These are phyloP conservation scores for Clarias pachynema DNA, from an alignment of 2,797 vertebrate genomes.

Conservation along the genomic window DNA sequence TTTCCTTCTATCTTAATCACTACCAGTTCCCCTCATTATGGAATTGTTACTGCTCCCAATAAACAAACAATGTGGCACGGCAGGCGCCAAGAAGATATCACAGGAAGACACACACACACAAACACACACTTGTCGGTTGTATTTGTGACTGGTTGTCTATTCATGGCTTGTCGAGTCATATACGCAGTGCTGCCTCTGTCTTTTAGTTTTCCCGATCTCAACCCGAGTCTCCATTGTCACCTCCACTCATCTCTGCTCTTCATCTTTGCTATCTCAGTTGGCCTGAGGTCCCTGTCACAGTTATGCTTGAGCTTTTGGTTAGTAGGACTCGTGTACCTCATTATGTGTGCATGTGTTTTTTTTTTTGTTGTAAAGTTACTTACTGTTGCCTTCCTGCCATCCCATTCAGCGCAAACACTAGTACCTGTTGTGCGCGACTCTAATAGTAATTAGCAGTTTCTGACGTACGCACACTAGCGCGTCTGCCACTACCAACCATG, in stretches of 20 bases:
- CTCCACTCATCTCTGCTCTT: conserved; percentile 11
- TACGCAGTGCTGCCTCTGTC: neutral
- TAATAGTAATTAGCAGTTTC: neutral
- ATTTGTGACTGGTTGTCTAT: neutral
- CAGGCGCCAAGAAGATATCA: conserved; percentile 36
- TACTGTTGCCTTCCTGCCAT: neutral
- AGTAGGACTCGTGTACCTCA: conserved; percentile 30
- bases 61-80: conserved; percentile 62
- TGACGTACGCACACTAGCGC: neutral
- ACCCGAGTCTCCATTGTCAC: neutral
- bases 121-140: neutral
- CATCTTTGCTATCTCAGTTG: neutral
- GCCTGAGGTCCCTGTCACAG: conserved; percentile 30
- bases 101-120: conserved; percentile 34
- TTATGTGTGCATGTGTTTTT: conserved; percentile 21
- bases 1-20: conserved; percentile 59
- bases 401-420: neutral
- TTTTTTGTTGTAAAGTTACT: neutral
- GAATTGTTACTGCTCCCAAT: conserved; percentile 69
- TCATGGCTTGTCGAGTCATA: neutral
- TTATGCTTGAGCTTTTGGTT: conserved; percentile 26
- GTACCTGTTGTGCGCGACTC: neutral
- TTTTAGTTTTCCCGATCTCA: neutral
- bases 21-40: conserved; percentile 75
- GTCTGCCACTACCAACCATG: neutral